phyloP scores from a whole-genome alignment of 2,797 vertebrate genomes.

The Hippoglossus hippoglossus region DNA sequence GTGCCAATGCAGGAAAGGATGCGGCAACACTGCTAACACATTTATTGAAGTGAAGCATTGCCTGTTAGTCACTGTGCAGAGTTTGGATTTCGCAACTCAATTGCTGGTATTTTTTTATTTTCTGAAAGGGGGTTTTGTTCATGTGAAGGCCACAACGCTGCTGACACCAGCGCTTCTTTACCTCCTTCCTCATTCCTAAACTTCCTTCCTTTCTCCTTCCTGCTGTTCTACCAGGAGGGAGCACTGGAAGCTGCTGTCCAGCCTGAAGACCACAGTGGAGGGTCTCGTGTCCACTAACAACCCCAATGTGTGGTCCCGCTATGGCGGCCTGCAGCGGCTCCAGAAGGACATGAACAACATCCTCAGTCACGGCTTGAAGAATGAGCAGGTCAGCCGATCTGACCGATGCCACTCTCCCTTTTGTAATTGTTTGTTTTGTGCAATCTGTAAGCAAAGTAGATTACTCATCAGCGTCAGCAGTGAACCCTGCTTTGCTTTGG shows the following conservation, averaged over 20 bases:
- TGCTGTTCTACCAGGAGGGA: slow-evolving; percentile 84
- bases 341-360: slow-evolving; percentile 98
- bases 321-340: slow-evolving; percentile 94
- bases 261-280: slow-evolving; percentile 96
- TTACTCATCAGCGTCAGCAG: background rate
- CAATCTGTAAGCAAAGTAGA: background rate
- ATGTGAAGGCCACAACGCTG: slow-evolving; percentile 28
- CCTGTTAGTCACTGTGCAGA: slow-evolving; percentile 1
- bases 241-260: slow-evolving; percentile 94
- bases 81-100: background rate
- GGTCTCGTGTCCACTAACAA: slow-evolving; percentile 95
- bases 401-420: background rate
- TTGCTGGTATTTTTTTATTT: slow-evolving; percentile 39
- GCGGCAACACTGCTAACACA: background rate
- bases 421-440: background rate
- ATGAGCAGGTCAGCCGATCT: slow-evolving; percentile 87
- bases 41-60: background rate
- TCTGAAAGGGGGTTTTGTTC: slow-evolving; percentile 4
- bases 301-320: slow-evolving; percentile 97
- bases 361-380: slow-evolving; percentile 93
- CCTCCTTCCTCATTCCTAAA: slow-evolving; percentile 46
- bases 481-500: background rate
- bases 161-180: slow-evolving; percentile 44
- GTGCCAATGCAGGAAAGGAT: background rate
- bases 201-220: slow-evolving; percentile 7